phyloP scores from a whole-genome alignment of 2,113 vertebrate genomes.

The Passer montanus region DNA sequence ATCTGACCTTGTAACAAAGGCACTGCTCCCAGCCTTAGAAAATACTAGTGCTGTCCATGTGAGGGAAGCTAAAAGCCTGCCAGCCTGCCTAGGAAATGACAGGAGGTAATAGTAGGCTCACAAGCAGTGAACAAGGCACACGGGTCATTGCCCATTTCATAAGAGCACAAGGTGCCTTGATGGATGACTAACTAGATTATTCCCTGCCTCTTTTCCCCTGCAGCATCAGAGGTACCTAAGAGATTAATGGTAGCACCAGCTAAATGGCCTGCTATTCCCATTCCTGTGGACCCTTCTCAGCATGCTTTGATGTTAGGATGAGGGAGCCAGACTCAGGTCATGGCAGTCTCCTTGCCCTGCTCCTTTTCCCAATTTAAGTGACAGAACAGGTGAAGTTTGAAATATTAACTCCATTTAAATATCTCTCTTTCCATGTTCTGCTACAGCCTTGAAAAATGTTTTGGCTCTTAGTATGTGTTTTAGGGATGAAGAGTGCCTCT shows the following conservation, averaged over 20 bases:
- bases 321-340: not conserved
- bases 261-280: not conserved
- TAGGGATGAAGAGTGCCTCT: not conserved
- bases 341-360: fast-evolving
- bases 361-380: not conserved
- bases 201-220: not conserved
- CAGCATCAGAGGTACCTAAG: not conserved
- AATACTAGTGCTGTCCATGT: not conserved
- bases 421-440: not conserved
- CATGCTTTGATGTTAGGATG: not conserved
- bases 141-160: not conserved
- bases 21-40: not conserved
- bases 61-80: not conserved
- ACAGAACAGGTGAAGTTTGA: not conserved
- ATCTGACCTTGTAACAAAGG: not conserved
- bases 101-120: not conserved
- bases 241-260: not conserved
- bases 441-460: not conserved
- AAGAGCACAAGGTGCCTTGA: not conserved
- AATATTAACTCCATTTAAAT: not conserved
- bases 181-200: not conserved
- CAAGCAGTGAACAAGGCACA: not conserved
- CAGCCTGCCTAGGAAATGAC: not conserved
- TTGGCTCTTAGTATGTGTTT: not conserved
- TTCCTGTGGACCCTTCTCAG: not conserved